Evolutionary conservation across 23 tunicate species (phyloP), one percentile per base, ranked within the genome.

Genomic region (Ciona savignyi): DNA sequence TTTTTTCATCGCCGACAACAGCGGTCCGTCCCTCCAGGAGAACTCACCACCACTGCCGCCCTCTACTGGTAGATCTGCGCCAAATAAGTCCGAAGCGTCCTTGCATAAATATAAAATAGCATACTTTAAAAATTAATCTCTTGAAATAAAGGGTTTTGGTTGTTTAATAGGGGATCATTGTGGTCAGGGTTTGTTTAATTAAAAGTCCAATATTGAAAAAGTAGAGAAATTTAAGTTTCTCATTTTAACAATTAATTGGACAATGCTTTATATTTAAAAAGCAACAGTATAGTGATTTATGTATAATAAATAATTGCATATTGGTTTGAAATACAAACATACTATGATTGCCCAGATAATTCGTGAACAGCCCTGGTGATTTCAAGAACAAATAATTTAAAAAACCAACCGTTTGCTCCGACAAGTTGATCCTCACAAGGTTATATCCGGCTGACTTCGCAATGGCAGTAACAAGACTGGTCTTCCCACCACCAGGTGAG

Each of bases 401-500:
- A 42, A 63, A 25, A 85, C 77, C 35, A 25, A 86, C 93, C 67
- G 99, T 94, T 71, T 94, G 99, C 63, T 94, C 99, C 6, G 99
- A 94, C 29, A 94, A 66, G 64, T 94, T 94, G 49, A 94, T 94
- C 20, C 99, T 78, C 51, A 87, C 79, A 30, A 94, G 61, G 24
- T 79, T 42, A 60, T 66, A 48, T 1, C 90, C 90, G 1, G 90
- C 70, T 2, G 68, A 74, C 71, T 67, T 30, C 0, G 99, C 99
- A 15, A 94, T 71, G 21, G 95, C 89, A 20, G 87, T 64, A 4
- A 94, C 99, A 61, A 94, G 48, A 32, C 89, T 82, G 3, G 99
- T 94, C 51, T 94, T 94, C 25, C 99, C 99, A 29, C 93, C 84
- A 64, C 99, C 99, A 11, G 99, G 99, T 11, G 99, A 87, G 23